A percentile compares a stretch with the other conserved stretches of the same genome.
These are phyloP conservation scores for Heliocidaris erythrogramma DNA, from an alignment of 35 echinoderm and acorn worm species.

Conservation along the genomic window DNA sequence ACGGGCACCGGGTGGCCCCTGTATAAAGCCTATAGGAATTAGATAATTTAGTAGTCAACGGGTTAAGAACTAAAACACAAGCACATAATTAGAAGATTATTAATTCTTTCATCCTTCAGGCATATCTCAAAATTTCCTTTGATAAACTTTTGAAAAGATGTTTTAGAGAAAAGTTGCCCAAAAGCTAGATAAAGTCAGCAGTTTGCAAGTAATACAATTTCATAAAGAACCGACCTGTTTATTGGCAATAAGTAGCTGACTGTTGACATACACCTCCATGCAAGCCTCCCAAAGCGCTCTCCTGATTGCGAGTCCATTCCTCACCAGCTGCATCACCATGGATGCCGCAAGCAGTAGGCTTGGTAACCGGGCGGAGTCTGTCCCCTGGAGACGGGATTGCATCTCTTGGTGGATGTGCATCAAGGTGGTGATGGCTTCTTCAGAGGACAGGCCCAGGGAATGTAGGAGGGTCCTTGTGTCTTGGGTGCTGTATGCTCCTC, in stretches of 20 bases:
- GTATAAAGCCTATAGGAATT: too few relatives aligned
- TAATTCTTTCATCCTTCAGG: too few relatives aligned
- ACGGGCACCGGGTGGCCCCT: too few relatives aligned
- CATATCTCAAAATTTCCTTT: too few relatives aligned
- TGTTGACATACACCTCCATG: slow-evolving; percentile 79
- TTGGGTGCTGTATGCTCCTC: slow-evolving; percentile 56
- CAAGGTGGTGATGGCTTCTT: slow-evolving; percentile 47
- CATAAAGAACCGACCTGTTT: slow-evolving; percentile 70
- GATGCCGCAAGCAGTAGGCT: slow-evolving; percentile 77
- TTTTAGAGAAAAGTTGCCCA: too few relatives aligned
- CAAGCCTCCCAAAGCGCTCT: slow-evolving; percentile 71
- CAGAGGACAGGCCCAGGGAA: slow-evolving; percentile 61
- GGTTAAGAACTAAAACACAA: too few relatives aligned
- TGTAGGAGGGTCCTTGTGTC: slow-evolving; percentile 71
- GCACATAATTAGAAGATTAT: too few relatives aligned
- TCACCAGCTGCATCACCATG: slow-evolving; percentile 64
- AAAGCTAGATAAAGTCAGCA: too few relatives aligned
- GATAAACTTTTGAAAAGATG: too few relatives aligned
- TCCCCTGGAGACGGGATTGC: slow-evolving; percentile 41
- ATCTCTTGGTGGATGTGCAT: slow-evolving; percentile 72
- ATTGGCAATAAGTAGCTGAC: slow-evolving; percentile 76
- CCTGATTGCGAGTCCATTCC: slow-evolving; percentile 50
- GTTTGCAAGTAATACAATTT: background rate
- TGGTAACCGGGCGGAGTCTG: slow-evolving; percentile 61
- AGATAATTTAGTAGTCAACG: too few relatives aligned